Conservation (phyloP, 1,140 invertebrate genomes). For the Ylistrum balloti region DNA sequence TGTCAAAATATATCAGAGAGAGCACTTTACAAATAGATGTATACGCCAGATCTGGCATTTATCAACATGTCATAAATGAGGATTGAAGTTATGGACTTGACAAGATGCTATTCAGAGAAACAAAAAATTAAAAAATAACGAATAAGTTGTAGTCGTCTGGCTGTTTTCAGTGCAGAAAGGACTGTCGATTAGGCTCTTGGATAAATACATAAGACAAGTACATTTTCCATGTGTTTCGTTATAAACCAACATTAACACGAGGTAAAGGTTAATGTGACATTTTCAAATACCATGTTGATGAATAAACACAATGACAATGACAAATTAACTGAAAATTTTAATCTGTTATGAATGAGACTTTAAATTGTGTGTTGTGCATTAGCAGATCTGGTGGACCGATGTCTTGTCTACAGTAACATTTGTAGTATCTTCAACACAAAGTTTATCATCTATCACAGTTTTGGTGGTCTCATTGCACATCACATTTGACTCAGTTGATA, state of each 20-base stretch:
- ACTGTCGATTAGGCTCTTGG: no score
- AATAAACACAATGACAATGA: conserved; percentile 3
- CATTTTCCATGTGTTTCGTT: no score
- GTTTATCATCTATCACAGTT: neutral
- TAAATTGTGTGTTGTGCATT: neutral
- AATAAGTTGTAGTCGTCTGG: no score
- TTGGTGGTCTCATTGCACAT: neutral
- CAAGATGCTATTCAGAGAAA: no score
- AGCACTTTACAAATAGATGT: no score
- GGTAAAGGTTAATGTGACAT: conserved; percentile 10
- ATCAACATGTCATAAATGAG: no score
- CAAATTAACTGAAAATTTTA: neutral
- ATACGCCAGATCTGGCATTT: no score
- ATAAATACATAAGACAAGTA: no score
- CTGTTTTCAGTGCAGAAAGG: no score
- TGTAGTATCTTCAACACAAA: neutral
- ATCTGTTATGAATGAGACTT: neutral
- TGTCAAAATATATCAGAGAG: no score
- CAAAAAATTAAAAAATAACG: no score
- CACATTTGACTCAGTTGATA: neutral
- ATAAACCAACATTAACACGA: neutral
- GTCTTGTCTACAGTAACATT: neutral
- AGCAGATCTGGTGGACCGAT: neutral
- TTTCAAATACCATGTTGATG: neutral
- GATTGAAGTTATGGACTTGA: no score